A percentile compares a stretch with the other conserved stretches of the same genome.
phyloP scores from a whole-genome alignment of 2,888 invertebrate species.

The Cantharis lateralis region DNA sequence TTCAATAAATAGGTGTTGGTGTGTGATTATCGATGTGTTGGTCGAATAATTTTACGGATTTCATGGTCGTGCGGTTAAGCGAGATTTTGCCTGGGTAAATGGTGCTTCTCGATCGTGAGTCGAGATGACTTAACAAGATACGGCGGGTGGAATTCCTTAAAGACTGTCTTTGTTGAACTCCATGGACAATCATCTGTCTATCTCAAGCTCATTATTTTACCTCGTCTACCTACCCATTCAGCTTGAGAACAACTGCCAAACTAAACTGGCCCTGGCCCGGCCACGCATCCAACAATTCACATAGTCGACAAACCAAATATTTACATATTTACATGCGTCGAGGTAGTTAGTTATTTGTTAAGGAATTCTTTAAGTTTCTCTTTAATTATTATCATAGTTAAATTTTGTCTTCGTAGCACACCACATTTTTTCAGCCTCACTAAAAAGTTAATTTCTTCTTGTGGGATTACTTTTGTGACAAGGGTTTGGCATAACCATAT shows the following conservation, averaged over 20 bases:
- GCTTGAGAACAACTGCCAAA: constrained; percentile 49
- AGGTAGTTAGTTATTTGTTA: constrained; percentile 26
- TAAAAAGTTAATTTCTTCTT: constrained; percentile 17
- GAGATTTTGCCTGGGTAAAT: constrained; percentile 31
- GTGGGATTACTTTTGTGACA: constrained; percentile 19
- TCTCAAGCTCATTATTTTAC: constrained; percentile 56
- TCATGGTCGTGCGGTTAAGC: constrained; percentile 19
- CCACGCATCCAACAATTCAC: constrained; percentile 32
- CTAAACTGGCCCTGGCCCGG: constrained; percentile 44
- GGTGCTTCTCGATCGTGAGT: constrained; percentile 45
- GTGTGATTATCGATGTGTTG: constrained; percentile 16
- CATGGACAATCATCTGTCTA: constrained; percentile 34
- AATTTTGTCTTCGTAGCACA: not conserved
- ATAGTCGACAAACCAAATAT: constrained; percentile 46
- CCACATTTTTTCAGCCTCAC: not conserved
- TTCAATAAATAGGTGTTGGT: constrained; percentile 4
- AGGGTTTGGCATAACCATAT: constrained; percentile 29
- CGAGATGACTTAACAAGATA: constrained; percentile 57
- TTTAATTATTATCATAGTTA: constrained; percentile 17
- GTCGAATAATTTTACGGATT: constrained; percentile 22
- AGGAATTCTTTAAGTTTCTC: constrained; percentile 27
- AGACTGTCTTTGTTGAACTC: constrained; percentile 43
- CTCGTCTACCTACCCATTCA: constrained; percentile 52
- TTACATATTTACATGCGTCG: constrained; percentile 47
- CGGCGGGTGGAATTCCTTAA: constrained; percentile 55